Conservation (phyloP, 2,797 vertebrate genomes). For the Urocyon cinereoargenteus region DNA sequence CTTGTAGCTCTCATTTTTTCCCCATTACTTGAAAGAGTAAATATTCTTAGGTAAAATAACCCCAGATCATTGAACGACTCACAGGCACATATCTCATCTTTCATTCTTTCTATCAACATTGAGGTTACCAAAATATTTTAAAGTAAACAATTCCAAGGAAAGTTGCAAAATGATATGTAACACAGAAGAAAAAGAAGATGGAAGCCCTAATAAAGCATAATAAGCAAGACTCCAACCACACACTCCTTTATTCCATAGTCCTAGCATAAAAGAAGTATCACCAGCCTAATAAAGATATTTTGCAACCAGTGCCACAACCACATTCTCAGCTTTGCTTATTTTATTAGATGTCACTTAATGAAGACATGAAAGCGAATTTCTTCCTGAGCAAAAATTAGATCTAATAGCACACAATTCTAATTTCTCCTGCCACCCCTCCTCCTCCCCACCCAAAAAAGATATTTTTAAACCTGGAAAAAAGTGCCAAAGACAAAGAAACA, state of each 20-base stretch:
- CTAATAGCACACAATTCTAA: neutral
- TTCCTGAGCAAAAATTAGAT: neutral
- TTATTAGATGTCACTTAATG: neutral
- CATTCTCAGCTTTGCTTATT: neutral
- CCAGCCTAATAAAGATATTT: neutral
- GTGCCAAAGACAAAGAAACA: neutral
- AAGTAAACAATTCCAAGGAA: neutral
- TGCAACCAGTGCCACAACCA: neutral
- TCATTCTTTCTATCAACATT: neutral
- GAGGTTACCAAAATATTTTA: neutral
- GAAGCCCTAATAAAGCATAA: neutral
- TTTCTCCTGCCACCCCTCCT: neutral
- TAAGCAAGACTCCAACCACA: neutral
- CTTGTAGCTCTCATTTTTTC: neutral
- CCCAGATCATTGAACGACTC: neutral
- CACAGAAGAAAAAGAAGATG: neutral
- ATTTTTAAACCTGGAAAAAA: slow-evolving; percentile 5
- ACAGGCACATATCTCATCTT: neutral
- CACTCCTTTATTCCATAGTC: neutral
- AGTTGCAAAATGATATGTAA: neutral
- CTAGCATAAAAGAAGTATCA: neutral
- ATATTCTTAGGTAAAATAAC: neutral
- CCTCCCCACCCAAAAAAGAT: neutral
- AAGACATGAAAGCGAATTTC: neutral
- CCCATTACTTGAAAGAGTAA: neutral